Base-by-base conservation (phyloP, 2,113 vertebrate genomes). In the Heterotis niloticus region DNA sequence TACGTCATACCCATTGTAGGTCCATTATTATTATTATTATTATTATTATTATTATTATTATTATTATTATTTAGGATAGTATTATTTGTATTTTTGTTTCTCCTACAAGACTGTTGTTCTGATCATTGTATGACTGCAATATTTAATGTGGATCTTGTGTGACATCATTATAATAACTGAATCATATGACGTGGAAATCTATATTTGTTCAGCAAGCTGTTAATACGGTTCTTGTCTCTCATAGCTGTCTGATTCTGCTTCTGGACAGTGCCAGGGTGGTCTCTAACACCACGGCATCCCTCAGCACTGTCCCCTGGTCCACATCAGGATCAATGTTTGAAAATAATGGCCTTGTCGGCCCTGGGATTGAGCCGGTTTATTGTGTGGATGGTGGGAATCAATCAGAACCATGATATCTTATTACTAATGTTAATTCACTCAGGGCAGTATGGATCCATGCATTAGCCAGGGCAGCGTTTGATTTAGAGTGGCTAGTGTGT, bases 361-460 rank as follows among this genome's bases (percentile, higher is more conserved):
- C 93, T 87, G 91, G 92, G 93, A 94, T 91, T 90, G 91, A 93
- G 91, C 92, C 95, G 93, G 94, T 95, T 96, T 96, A 95, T 95
- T 93, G 95, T 92, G 91, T 88, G 94, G 93, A 93, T 95, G 93
- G 91, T 90, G 87, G 93, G 93, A 93, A 98, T 98, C 96, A 98
- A 96, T 98, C 95, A 95, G 92, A 92, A 93, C 92, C 94, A 93
- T 96, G 95, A 96, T 96, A 95, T 95, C 94, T 96, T 97, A 96
- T 98, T 96, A 98, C 94, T 96, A 95, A 95, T 89, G 91, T 95
- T 96, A 96, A 98, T 96, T 98, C 95, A 97, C 95, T 95, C 95
- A 94, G 93, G 95, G 93, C 92, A 80, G 91, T 96, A 94, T 92
- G 88, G 94, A 96, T 96, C 94, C 88, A 88, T 94, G 92, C 94